A percentile compares a stretch with the other conserved stretches of the same genome.
phyloP scores from a whole-genome alignment of 23 tunicate genomes.

The Styela plicata region DNA sequence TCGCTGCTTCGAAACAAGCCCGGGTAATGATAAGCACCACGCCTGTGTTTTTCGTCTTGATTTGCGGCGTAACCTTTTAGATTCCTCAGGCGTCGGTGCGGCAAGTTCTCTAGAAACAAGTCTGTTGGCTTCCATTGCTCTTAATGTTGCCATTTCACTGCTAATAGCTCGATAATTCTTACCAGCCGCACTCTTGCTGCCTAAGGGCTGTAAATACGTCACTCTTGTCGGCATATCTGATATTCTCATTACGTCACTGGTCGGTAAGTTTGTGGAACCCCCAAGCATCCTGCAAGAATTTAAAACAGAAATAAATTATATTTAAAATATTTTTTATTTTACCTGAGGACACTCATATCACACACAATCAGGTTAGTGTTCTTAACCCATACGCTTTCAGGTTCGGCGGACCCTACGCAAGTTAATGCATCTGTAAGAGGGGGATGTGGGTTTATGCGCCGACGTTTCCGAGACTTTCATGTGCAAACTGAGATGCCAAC shows the following conservation, averaged over 20 bases:
- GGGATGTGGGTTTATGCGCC: too few species aligned
- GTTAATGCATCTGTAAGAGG: too few species aligned
- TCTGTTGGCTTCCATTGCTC: background rate
- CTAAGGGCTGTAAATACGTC: background rate
- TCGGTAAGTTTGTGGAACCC: background rate
- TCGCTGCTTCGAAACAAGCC: conserved; percentile 16
- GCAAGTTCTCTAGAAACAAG: background rate
- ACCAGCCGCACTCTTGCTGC: background rate
- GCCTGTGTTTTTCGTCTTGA: background rate
- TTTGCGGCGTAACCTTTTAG: background rate
- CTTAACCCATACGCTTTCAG: too few species aligned
- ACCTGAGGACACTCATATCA: too few species aligned
- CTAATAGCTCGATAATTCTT: background rate
- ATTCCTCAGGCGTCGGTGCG: background rate
- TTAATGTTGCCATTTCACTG: background rate
- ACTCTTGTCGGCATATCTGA: background rate
- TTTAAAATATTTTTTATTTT: too few species aligned
- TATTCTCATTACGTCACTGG: background rate
- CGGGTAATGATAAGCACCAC: conserved; percentile 6
- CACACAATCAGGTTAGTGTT: too few species aligned
- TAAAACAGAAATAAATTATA: too few species aligned
- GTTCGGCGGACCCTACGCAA: too few species aligned
- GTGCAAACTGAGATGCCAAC: too few species aligned
- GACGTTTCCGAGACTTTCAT: too few species aligned
- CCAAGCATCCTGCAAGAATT: background rate